Base-by-base conservation (phyloP, 2,888 invertebrate genomes). In the Amaurobius ferox region DNA sequence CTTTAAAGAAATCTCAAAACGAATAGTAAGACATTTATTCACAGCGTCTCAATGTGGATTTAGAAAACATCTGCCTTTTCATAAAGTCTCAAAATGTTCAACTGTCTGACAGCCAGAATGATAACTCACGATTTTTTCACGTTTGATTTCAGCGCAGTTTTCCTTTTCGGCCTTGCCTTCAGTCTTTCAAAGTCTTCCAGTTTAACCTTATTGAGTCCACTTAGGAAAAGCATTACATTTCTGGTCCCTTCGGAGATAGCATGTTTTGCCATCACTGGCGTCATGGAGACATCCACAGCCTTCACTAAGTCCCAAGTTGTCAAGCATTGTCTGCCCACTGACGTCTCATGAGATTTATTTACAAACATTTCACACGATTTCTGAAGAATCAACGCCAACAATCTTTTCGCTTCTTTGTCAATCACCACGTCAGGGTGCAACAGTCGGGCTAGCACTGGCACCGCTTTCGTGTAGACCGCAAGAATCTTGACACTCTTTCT, bases 221-320 rank as follows among this genome's bases (percentile, higher is more conserved):
- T 68, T 5, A 23, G 35, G 39, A 68, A 68, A 16, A 40, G 13
- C 2, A 68, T 0, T 9, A 39, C 26, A 19, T 68, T 68, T 9
- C 68, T 30, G 39, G 68, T 39, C 1, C 68, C 68, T 9, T 68
- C 68, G 5, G 23, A 19, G 19, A 68, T 68, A 39, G 68, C 68
- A 23, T 68, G 68, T 26, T 68, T 68, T 6, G 68, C 68, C 39
- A 68, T n/a, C 9, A n/a, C 32, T 0, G 39, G 0, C 0, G 35
- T 11, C 68, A 68, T 68, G 39, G 23, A 68, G 5, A 16, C 13
- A 11, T 68, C 23, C 35, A 68, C 68, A 11, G 68, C 68, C 9
- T 39, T 68, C n/a, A 68, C 32, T 30, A 68, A 19, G 39, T 68
- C 68, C 19, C 32, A 9, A 13, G 68, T 13, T 19, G 7, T 32